Percentiles rank a stretch among this genome's conserved stretches.
Conservation (phyloP, 2,797 vertebrate genomes). For the Lateolabrax maculatus region DNA sequence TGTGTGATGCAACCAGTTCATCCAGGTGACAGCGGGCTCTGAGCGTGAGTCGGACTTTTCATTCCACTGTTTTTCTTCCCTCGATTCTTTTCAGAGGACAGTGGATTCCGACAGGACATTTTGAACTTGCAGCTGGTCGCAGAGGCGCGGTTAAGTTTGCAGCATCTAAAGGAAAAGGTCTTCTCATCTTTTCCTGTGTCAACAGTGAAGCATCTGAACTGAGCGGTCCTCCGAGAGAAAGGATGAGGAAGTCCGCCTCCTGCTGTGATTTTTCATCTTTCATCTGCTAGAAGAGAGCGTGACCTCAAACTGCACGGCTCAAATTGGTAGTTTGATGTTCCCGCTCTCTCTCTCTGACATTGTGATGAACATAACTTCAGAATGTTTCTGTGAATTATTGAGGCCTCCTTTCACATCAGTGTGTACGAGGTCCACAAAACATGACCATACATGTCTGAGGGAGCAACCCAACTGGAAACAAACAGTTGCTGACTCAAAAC, state of each 20-base stretch:
- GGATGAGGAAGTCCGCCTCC: conserved; percentile 35
- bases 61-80: neutral
- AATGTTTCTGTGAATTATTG: conserved; percentile 4
- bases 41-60: neutral
- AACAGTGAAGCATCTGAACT: conserved; percentile 44
- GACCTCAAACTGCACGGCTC: conserved; percentile 20
- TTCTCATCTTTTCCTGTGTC: conserved; percentile 52
- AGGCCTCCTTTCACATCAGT: neutral
- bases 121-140: neutral
- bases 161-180: conserved; percentile 34
- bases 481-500: neutral
- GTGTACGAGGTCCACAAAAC: neutral
- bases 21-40: neutral
- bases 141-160: conserved; percentile 13
- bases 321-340: conserved; percentile 7
- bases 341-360: neutral
- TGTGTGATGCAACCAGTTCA: conserved; percentile 2
- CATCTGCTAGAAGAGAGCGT: conserved; percentile 29
- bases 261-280: conserved; percentile 22
- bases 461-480: too few relatives aligned
- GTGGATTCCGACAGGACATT: neutral
- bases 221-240: conserved; percentile 31
- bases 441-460: neutral
- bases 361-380: neutral
- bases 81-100: neutral